Evolutionary conservation across 2,113 vertebrate genomes (phyloP).

Genomic region (Aleadryas rufinucha): DNA sequence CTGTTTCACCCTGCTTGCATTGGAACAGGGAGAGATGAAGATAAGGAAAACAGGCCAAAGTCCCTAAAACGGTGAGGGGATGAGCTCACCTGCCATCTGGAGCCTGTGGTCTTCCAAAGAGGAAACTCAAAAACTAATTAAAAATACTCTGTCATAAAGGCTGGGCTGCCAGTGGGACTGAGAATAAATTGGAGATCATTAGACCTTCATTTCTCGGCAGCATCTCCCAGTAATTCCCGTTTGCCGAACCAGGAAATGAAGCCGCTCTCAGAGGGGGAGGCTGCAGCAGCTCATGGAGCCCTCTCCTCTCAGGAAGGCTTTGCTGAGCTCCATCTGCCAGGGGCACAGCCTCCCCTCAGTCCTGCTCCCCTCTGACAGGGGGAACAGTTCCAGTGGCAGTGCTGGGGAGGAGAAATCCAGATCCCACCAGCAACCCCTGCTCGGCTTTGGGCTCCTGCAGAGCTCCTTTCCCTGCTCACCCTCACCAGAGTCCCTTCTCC

Average conservation of each 20-base stretch:
- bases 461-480: not conserved
- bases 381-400: not conserved
- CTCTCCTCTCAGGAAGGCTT: not conserved
- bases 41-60: not conserved
- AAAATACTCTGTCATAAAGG: not conserved
- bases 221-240: not conserved
- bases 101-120: slow-evolving; percentile 32
- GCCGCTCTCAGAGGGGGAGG: not conserved
- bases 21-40: not conserved
- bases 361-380: not conserved
- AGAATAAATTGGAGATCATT: not conserved
- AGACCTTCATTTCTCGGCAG: not conserved
- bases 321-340: not conserved
- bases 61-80: not conserved
- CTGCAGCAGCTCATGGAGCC: not conserved
- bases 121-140: slow-evolving; percentile 3
- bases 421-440: not conserved
- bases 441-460: not conserved
- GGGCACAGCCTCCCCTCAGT: not conserved
- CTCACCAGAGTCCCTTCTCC: not conserved
- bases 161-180: not conserved
- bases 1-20: not conserved
- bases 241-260: not conserved
- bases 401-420: not conserved
- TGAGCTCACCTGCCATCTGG: slow-evolving; percentile 37